Base-by-base conservation (phyloP, 30 jellyfish, hydroid and myxozoan species). In the Turritopsis rubra region DNA sequence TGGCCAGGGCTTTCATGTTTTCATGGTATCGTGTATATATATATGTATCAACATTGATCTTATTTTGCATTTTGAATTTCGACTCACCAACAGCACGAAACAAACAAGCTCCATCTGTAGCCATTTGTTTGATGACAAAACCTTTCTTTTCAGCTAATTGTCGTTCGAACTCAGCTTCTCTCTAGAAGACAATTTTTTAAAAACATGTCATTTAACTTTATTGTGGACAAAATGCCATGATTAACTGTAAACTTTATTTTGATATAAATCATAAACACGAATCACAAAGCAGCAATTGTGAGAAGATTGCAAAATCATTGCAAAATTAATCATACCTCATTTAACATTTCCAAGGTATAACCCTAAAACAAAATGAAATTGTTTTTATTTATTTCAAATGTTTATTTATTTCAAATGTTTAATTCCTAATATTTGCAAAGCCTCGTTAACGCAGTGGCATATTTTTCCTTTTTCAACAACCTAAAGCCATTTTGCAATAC, bases 91-190 rank as follows among this genome's bases (percentile, higher is more conserved):
- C 99, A 88, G 99, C 96, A 79, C 99, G 79, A 72, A 93, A 93
- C 66, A 93, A 66, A 71, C 99, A 93, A 22, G 99, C 99, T 66
- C 99, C 99, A 82, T 93, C 99, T 68, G 95, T 95, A n/a, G 95
- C 99, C 99, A 93, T 93, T 83, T 93, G 90, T 75, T 93, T 93
- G 19, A 93, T 93, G 4, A 73, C 66, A 80, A 66, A 93, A 0
- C 99, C 99, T 81, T 89, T 90, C 71, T 89, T 85, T 75, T 88
- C 96, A 28, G 79, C 71, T 29, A 93, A 71, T 21, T 93, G 91
- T 31, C 77, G 82, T 75, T 93, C 99, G 85, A 93, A 93, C 70
- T 54, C 74, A 72, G 71, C 88, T 60, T 93, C 99, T 77, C 85
- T 89, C 99, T 93, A 84, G 28, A 84, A 83, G 1, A 28, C 20